Percentiles rank a stretch among this genome's conserved stretches.
These are phyloP conservation scores for Dromas ardeola DNA, from an alignment of 2,113 vertebrate species.

Conservation along the genomic window DNA sequence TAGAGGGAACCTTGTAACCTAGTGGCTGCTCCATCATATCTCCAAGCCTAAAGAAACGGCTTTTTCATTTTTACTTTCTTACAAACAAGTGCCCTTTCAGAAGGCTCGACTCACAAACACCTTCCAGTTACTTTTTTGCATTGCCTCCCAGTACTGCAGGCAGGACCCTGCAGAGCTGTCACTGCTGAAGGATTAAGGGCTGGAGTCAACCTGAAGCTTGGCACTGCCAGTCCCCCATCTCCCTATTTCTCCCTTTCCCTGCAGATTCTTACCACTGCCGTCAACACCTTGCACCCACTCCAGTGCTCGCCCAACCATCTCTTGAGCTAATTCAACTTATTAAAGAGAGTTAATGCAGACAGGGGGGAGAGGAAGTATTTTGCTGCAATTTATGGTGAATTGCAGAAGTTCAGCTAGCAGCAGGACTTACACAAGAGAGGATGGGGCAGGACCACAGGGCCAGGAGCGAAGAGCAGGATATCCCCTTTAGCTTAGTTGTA, in stretches of 20 bases:
- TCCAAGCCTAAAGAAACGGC: neutral
- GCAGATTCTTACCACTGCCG: neutral
- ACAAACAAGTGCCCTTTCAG: neutral
- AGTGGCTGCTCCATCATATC: neutral
- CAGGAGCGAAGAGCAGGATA: neutral
- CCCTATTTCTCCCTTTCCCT: neutral
- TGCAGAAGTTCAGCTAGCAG: neutral
- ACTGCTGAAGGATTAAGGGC: neutral
- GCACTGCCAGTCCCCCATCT: neutral
- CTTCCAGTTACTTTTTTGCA: fast-evolving
- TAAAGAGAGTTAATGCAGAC: neutral
- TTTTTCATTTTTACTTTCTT: neutral
- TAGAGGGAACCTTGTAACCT: fast-evolving
- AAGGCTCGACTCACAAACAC: neutral
- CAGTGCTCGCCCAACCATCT: neutral
- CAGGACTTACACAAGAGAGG: neutral
- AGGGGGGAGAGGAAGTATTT: neutral
- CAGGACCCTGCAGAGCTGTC: neutral
- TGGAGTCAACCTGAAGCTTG: neutral
- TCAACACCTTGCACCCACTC: fast-evolving
- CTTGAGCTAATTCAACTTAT: neutral
- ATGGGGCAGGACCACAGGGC: neutral
- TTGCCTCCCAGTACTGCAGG: neutral
- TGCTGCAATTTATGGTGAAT: neutral
- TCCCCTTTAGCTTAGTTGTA: neutral